Evolutionary conservation across 2,797 vertebrate species (phyloP).

Genomic region (Typhlichthys eigenmanni): DNA sequence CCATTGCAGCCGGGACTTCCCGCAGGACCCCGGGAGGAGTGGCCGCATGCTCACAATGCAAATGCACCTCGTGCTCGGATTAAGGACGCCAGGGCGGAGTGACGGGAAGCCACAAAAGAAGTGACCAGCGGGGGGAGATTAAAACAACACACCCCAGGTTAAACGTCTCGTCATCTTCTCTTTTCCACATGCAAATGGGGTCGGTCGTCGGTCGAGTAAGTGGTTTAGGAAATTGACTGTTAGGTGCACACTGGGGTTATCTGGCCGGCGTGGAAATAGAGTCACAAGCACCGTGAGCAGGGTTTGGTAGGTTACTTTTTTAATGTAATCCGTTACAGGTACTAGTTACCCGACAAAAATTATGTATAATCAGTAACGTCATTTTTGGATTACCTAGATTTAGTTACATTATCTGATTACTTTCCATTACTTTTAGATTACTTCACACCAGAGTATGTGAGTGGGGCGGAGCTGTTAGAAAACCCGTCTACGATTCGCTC

Average conservation of each 20-base stretch:
- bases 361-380: no score
- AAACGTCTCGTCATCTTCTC: conserved; percentile 34
- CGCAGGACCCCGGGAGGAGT: conserved; percentile 53
- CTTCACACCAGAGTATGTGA: no score
- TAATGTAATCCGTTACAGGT: no score
- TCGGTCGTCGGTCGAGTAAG: conserved; percentile 14
- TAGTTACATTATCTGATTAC: no score
- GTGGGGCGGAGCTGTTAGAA: no score
- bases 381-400: no score
- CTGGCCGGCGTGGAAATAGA: conserved; percentile 18
- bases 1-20: conserved; percentile 53
- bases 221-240: conserved; percentile 39
- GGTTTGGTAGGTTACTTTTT: no score
- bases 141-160: conserved; percentile 45
- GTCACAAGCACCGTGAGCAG: conserved; percentile 22
- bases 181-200: conserved; percentile 44
- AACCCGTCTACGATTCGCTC: no score
- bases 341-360: no score
- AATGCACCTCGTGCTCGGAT: conserved; percentile 38
- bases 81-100: conserved; percentile 49
- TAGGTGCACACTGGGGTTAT: conserved; percentile 30
- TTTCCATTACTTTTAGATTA: no score
- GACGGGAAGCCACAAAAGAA: conserved; percentile 57
- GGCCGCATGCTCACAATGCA: conserved; percentile 33
- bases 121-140: conserved; percentile 36